Evolutionary conservation across 2,888 invertebrate genomes (phyloP).

Genomic region (Lordiphosa andalusiaca): DNA sequence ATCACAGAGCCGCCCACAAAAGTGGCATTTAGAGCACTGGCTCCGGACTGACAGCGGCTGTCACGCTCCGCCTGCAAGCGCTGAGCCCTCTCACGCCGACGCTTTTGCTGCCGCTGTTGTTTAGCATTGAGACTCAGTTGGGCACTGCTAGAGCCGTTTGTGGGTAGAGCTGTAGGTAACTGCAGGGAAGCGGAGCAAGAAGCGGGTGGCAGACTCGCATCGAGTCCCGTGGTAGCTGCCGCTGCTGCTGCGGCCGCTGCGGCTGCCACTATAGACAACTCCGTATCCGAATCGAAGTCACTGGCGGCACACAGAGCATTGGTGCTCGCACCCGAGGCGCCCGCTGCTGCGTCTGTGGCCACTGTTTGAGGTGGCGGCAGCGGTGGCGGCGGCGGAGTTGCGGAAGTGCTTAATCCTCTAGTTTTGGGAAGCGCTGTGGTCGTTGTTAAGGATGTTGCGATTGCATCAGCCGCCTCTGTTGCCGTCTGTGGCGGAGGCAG

Average conservation of each 20-base stretch:
- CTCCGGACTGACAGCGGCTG: conserved; percentile 79
- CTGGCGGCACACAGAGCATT: conserved; percentile 50
- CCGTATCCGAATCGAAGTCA: conserved; percentile 79
- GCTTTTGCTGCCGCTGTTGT: conserved; percentile 85
- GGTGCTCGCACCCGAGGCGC: conserved; percentile 22
- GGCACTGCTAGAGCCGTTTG: conserved; percentile 22
- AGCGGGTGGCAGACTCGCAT: conserved; percentile 8
- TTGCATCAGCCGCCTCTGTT: too few species aligned
- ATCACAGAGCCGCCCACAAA: conserved; percentile 36
- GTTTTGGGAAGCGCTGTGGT: too few species aligned
- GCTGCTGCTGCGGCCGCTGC: conserved; percentile 58
- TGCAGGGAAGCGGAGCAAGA: too few species aligned
- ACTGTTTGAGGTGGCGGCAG: conserved; percentile 6
- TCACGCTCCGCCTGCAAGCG: conserved; percentile 93
- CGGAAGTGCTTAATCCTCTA: too few species aligned
- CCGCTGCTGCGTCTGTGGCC: conserved; percentile 14
- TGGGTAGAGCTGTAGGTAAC: too few species aligned
- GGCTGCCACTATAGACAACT: conserved; percentile 76
- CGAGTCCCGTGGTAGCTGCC: conserved; percentile 37
- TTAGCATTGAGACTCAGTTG: conserved; percentile 75
- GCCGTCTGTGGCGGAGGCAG: too few species aligned
- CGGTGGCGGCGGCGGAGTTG: conserved; percentile 1
- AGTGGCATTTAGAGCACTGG: conserved; percentile 40
- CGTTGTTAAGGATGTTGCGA: too few species aligned
- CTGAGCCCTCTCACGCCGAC: conserved; percentile 94